A percentile compares a stretch with the other conserved stretches of the same genome.
phyloP scores from a whole-genome alignment of 1,140 invertebrate species.

The Trinorchestia longiramus region DNA sequence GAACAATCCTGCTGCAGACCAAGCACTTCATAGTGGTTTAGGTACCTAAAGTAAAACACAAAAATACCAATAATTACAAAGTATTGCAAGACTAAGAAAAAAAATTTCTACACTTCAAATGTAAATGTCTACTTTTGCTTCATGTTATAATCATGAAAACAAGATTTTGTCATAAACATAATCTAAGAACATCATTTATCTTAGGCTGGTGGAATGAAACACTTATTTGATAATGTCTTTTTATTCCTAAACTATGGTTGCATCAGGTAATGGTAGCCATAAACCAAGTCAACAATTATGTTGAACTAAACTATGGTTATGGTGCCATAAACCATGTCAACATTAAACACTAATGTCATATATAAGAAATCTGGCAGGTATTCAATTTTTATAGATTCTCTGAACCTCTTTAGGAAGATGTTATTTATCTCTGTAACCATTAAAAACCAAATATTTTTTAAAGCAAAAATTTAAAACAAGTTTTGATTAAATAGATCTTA shows the following conservation, averaged over 20 bases:
- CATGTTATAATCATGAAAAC: background rate
- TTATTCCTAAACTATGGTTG: background rate
- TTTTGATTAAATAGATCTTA: background rate
- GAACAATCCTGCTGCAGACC: conserved; percentile 22
- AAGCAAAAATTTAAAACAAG: background rate
- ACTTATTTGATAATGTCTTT: background rate
- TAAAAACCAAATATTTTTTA: background rate
- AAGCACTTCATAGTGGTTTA: conserved; percentile 7
- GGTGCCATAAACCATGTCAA: too few species aligned
- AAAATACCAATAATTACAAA: background rate
- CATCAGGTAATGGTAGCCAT: background rate
- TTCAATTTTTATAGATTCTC: too few species aligned
- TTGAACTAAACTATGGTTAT: too few species aligned
- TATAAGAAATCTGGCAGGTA: background rate
- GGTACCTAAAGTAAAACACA: background rate
- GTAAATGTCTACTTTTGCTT: background rate
- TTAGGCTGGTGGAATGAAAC: background rate
- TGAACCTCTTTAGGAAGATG: background rate
- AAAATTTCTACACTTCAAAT: background rate
- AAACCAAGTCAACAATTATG: background rate
- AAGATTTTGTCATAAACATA: background rate
- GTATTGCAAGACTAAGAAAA: background rate
- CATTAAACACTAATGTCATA: too few species aligned
- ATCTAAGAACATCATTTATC: background rate
- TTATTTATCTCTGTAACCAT: background rate